These are phyloP conservation scores for Bovichtus variegatus DNA, from an alignment of 2,797 vertebrate species.

Conservation along the genomic window DNA sequence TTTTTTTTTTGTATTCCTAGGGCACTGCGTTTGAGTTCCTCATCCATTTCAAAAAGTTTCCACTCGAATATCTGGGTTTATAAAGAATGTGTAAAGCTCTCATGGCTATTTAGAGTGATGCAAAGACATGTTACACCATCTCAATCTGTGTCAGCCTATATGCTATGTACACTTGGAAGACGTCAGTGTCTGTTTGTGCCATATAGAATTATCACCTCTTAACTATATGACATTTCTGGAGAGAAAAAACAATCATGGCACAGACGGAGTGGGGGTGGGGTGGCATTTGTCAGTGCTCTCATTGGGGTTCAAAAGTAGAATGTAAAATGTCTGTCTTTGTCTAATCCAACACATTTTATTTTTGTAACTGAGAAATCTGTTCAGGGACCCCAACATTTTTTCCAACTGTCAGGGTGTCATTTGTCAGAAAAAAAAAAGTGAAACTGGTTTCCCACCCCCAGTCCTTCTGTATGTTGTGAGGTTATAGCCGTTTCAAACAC, in stretches of 20 bases:
- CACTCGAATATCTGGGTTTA: conserved; percentile 17
- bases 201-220: conserved; percentile 82
- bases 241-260: conserved; percentile 83
- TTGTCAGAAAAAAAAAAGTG: conserved; percentile 81
- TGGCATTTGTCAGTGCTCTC: conserved; percentile 85
- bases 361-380: conserved; percentile 90
- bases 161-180: conserved; percentile 79
- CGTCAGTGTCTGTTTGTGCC: conserved; percentile 78
- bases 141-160: conserved; percentile 81
- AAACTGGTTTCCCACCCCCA: conserved; percentile 87
- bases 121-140: conserved; percentile 70
- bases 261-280: conserved; percentile 89
- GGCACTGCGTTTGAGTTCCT: conserved; percentile 11
- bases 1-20: conserved; percentile 15
- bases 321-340: conserved; percentile 88
- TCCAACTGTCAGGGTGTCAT: conserved; percentile 89
- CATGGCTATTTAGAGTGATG: conserved; percentile 66
- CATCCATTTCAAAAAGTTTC: conserved; percentile 30
- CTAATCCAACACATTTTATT: conserved; percentile 89
- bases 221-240: conserved; percentile 83
- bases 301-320: conserved; percentile 88
- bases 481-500: conserved; percentile 79
- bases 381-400: conserved; percentile 88
- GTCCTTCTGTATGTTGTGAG: conserved; percentile 87
- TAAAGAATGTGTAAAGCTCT: conserved; percentile 35